Evolutionary conservation across 2,797 vertebrate species (phyloP).

Genomic region (Siniperca undulata): DNA sequence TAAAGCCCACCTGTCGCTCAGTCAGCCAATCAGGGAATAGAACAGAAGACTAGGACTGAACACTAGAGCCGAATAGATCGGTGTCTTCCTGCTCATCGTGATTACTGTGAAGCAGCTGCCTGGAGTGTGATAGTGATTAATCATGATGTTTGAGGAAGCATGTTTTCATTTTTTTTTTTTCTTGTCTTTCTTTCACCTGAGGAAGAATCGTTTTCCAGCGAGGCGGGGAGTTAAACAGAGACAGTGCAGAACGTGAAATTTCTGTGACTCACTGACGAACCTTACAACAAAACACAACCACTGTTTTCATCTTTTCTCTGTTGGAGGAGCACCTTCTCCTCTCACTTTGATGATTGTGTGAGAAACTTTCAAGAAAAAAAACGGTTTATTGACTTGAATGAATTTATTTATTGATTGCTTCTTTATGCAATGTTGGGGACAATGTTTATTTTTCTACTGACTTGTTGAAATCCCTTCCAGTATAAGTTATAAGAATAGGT

Average conservation of each 20-base stretch:
- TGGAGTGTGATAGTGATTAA: conserved; percentile 62
- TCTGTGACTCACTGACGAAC: conserved; percentile 71
- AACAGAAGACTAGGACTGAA: conserved; percentile 69
- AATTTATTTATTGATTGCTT: conserved; percentile 85
- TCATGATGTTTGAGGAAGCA: conserved; percentile 59
- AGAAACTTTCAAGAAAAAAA: conserved; percentile 68
- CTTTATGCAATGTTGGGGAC: conserved; percentile 89
- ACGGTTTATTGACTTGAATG: conserved; percentile 84
- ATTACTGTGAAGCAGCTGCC: conserved; percentile 77
- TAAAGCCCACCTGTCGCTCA: conserved; percentile 57
- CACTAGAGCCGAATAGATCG: conserved; percentile 59
- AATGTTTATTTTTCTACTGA: conserved; percentile 91
- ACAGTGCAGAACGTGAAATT: conserved; percentile 53
- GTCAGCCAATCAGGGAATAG: conserved; percentile 82
- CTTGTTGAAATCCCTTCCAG: conserved; percentile 80
- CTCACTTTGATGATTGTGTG: conserved; percentile 82
- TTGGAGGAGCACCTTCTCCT: conserved; percentile 69
- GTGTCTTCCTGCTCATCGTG: conserved; percentile 82
- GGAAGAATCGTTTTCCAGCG: conserved; percentile 52
- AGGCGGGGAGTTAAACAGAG: conserved; percentile 33
- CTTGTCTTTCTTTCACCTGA: conserved; percentile 28
- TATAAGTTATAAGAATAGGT: conserved; percentile 79
- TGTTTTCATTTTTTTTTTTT: conserved; percentile 37
- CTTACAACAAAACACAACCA: conserved; percentile 41
- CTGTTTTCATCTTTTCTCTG: conserved; percentile 58